Percentiles rank a stretch among this genome's conserved stretches.
phyloP scores from a whole-genome alignment of 2,797 vertebrate species.

The Parotocinclus haroldoi region DNA sequence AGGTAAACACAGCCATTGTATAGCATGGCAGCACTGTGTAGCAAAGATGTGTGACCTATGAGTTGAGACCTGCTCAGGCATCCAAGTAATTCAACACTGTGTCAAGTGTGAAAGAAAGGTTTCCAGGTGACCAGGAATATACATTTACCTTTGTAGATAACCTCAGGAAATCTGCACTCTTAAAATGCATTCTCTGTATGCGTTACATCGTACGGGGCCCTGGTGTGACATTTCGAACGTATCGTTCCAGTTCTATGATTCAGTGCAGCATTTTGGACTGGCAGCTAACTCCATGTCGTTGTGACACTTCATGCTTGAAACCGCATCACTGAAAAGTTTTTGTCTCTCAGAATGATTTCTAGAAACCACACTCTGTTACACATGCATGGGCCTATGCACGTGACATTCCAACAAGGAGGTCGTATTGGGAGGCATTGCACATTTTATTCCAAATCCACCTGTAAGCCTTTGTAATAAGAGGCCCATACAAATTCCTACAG shows the following conservation, averaged over 20 bases:
- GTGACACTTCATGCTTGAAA: no score
- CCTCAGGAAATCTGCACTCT: neutral
- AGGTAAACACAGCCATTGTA: constrained; percentile 12
- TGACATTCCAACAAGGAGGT: constrained; percentile 8
- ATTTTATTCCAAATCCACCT: constrained; percentile 32
- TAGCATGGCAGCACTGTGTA: neutral
- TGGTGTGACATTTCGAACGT: no score
- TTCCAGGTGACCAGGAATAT: constrained; percentile 18
- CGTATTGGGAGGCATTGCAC: constrained; percentile 10
- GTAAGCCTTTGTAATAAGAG: constrained; percentile 35
- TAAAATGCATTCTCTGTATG: neutral
- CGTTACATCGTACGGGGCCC: neutral
- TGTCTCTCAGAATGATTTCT: neutral
- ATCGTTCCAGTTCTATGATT: no score
- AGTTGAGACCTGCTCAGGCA: constrained; percentile 18
- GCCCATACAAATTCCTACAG: constrained; percentile 24
- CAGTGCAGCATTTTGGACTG: no score
- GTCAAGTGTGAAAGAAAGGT: constrained; percentile 29
- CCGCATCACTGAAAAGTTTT: neutral
- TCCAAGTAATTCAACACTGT: constrained; percentile 19
- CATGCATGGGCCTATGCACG: neutral
- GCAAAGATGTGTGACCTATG: neutral
- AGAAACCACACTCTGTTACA: neutral
- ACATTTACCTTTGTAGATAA: neutral
- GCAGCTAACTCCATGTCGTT: no score